Evolutionary conservation across 2,113 vertebrate species (phyloP).

Genomic region (Callipepla californica): DNA sequence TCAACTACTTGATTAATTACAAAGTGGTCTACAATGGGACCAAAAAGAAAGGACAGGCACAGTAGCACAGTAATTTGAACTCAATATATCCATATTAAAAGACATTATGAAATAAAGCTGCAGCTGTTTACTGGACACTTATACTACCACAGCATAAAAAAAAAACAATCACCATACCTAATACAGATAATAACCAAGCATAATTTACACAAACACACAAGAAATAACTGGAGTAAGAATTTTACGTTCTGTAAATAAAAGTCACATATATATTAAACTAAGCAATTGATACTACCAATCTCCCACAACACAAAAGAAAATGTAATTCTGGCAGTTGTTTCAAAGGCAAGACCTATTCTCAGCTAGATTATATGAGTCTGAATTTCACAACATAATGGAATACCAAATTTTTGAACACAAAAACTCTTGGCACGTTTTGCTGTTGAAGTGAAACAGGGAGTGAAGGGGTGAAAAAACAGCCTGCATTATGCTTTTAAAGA

Average conservation of each 20-base stretch:
- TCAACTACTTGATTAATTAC: not conserved
- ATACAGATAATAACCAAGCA: not conserved
- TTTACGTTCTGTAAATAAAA: not conserved
- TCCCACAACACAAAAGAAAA: not conserved
- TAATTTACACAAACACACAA: not conserved
- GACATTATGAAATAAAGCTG: not conserved
- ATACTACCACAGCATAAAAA: not conserved
- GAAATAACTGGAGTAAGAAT: not conserved
- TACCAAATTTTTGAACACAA: not conserved
- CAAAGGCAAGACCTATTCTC: not conserved
- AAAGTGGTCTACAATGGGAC: not conserved
- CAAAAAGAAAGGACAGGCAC: not conserved
- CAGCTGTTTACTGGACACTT: not conserved
- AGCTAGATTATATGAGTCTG: not conserved
- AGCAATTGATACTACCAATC: not conserved
- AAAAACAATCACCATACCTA: not conserved
- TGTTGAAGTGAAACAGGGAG: not conserved
- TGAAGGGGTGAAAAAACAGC: not conserved
- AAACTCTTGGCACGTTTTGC: not conserved
- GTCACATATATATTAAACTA: not conserved
- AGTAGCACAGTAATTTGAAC: not conserved
- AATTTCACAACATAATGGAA: not conserved
- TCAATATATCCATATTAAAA: not conserved
- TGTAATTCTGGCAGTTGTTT: not conserved
- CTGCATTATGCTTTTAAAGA: not conserved